Evolutionary conservation across 2,888 invertebrate species (phyloP).

Genomic region (Eilema griseolum): DNA sequence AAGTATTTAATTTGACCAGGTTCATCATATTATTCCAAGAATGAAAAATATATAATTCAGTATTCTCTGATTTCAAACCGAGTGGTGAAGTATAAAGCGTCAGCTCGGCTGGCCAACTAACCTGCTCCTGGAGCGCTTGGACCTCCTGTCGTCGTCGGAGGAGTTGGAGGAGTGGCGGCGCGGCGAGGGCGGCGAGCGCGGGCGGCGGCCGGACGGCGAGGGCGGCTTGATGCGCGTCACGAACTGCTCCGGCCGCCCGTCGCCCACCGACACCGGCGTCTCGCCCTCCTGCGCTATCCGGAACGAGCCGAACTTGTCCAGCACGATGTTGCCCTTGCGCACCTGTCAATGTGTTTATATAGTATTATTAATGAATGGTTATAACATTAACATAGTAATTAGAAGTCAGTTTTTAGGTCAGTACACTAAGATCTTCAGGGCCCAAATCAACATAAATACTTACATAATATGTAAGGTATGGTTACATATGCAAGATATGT

Average conservation of each 20-base stretch:
- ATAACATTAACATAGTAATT: no score
- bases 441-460: no score
- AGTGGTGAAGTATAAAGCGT: no score
- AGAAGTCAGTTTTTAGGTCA: no score
- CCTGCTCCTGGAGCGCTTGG: conserved; percentile 80
- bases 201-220: conserved; percentile 73
- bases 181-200: conserved; percentile 80
- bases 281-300: conserved; percentile 88
- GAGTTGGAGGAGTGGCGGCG: conserved; percentile 81
- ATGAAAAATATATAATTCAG: no score
- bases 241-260: conserved; percentile 84
- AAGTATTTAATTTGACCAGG: no score
- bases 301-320: conserved; percentile 92
- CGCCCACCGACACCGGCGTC: conserved; percentile 80
- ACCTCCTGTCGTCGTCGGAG: conserved; percentile 73
- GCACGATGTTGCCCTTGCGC: conserved; percentile 87
- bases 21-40: no score
- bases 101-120: conserved; percentile 37
- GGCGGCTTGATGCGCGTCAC: conserved; percentile 83
- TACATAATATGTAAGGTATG: no score
- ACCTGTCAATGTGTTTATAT: conserved; percentile 67
- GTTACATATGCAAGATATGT: no score
- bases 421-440: no score
- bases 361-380: no score
- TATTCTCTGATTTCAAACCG: no score